phyloP scores from a whole-genome alignment of 2,113 vertebrate genomes.

The Urocolius indicus region DNA sequence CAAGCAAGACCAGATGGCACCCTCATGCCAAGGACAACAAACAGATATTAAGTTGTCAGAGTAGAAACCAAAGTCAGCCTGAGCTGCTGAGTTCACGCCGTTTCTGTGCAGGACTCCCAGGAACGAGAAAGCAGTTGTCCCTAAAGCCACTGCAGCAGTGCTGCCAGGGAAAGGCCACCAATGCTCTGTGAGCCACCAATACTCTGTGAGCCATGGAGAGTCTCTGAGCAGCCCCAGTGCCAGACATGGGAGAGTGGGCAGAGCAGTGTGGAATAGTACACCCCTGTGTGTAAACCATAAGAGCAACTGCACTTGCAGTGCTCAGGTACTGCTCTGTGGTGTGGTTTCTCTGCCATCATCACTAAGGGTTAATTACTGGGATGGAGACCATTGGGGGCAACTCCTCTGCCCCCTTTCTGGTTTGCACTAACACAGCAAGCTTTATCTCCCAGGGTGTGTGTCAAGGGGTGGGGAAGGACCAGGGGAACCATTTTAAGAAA shows the following conservation, averaged over 20 bases:
- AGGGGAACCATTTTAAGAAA: background rate
- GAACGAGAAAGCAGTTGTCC: background rate
- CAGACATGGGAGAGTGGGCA: fast-evolving
- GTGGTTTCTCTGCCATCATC: background rate
- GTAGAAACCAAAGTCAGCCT: background rate
- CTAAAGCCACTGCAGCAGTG: background rate
- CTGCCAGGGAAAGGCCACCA: background rate
- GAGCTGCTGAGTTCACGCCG: background rate
- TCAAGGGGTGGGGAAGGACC: background rate
- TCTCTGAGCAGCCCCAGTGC: fast-evolving
- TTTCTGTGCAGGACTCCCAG: background rate
- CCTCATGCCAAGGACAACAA: background rate
- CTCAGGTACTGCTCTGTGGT: fast-evolving
- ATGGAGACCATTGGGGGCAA: background rate
- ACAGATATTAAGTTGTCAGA: background rate
- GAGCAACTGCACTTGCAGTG: too few relatives aligned
- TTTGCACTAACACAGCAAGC: background rate
- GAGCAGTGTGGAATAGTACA: fast-evolving
- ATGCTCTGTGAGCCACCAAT: fast-evolving
- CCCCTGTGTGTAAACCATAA: fast-evolving
- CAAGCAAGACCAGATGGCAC: conserved; percentile 42
- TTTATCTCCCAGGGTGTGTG: background rate
- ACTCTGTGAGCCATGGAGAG: background rate
- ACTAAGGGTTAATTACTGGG: fast-evolving
- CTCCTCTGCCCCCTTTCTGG: background rate